Evolutionary conservation across 2,797 vertebrate genomes (phyloP).

Genomic region (Catostomus latipinnis): DNA sequence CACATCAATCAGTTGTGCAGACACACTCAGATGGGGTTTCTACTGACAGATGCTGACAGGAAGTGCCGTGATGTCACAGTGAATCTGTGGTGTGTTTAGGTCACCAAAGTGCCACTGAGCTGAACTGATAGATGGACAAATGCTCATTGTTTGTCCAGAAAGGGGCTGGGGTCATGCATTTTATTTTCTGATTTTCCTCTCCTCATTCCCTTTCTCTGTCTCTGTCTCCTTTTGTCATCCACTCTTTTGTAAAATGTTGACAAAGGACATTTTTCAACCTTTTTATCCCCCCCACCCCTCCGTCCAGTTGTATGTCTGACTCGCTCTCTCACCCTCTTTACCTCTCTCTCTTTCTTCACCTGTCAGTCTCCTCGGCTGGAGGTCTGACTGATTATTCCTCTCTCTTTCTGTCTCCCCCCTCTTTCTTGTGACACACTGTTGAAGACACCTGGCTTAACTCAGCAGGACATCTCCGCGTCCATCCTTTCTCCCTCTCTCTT

Average conservation of each 20-base stretch:
- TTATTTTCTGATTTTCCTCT: conserved; percentile 25
- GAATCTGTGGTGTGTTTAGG: conserved; percentile 31
- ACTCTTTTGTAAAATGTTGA: conserved; percentile 67
- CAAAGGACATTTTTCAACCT: conserved; percentile 78
- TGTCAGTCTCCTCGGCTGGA: conserved; percentile 60
- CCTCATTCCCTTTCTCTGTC: conserved; percentile 4
- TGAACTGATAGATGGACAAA: conserved; percentile 71
- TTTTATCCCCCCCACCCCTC: conserved; percentile 60
- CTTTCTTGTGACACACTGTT: conserved; percentile 49
- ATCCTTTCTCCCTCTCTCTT: conserved; percentile 50
- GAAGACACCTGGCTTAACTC: conserved; percentile 73
- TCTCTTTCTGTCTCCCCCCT: conserved; percentile 41
- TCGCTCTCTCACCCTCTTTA: not conserved
- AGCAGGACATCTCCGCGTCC: conserved; percentile 58
- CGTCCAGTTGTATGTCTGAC: too few relatives aligned
- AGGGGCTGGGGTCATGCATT: conserved; percentile 61
- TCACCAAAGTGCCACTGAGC: conserved; percentile 39
- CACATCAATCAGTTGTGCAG: not conserved
- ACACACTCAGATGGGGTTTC: not conserved
- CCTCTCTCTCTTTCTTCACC: conserved; percentile 52
- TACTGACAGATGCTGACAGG: conserved; percentile 19
- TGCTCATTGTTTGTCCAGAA: conserved; percentile 70
- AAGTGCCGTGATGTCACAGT: conserved; percentile 23
- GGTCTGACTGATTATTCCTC: conserved; percentile 62
- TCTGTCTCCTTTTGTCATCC: conserved; percentile 54